phyloP scores from a whole-genome alignment of 2,888 invertebrate genomes.

The Eilema depressum region DNA sequence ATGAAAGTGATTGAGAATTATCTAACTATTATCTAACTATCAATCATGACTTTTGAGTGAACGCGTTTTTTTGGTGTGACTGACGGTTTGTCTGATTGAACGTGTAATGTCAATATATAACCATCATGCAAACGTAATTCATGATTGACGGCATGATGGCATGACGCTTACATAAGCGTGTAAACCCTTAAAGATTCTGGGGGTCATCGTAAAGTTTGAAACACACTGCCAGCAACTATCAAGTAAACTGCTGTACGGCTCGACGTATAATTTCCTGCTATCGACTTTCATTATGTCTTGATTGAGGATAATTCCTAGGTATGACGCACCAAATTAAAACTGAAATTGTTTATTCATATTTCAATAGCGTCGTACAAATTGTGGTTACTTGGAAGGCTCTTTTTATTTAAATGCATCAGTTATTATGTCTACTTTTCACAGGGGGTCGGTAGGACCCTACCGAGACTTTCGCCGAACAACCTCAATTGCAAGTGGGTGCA shows the following conservation, averaged over 20 bases:
- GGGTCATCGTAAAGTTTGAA: conserved; percentile 12
- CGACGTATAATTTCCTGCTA: conserved; percentile 45
- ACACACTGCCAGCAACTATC: conserved; percentile 1
- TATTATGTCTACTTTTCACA: background rate
- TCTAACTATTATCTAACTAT: no score
- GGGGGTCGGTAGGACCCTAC: background rate
- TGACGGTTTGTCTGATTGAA: no score
- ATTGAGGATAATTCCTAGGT: conserved; percentile 49
- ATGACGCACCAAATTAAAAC: conserved; percentile 22
- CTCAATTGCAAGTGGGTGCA: no score
- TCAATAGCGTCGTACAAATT: conserved; percentile 22
- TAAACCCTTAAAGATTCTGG: background rate
- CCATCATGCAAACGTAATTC: no score
- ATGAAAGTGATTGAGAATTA: no score
- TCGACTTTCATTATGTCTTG: conserved; percentile 51
- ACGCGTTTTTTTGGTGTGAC: no score
- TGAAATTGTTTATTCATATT: conserved; percentile 33
- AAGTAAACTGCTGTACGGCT: conserved; percentile 13
- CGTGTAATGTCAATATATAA: no score
- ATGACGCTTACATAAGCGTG: no score
- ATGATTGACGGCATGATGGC: no score
- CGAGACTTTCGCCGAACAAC: no score
- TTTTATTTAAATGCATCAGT: background rate
- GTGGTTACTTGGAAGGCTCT: background rate
- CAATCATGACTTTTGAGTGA: no score